Evolutionary conservation across 2,888 invertebrate genomes (phyloP).

Genomic region (Catocala nupta): DNA sequence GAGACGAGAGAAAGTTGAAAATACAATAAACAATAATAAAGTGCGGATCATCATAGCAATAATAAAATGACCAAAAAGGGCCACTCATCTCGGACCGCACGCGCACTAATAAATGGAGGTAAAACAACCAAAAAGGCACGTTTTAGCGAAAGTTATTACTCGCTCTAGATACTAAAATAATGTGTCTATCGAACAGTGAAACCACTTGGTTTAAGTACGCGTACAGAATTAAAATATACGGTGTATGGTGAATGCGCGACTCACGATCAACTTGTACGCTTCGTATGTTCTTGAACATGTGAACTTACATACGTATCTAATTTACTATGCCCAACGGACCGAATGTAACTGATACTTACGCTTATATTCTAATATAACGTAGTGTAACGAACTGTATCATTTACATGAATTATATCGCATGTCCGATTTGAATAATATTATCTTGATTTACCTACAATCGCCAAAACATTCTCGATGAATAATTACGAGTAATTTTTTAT

Average conservation of each 20-base stretch:
- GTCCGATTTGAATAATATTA: not conserved
- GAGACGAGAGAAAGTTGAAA: conserved; percentile 39
- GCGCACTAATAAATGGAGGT: conserved; percentile 28
- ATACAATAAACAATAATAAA: conserved; percentile 33
- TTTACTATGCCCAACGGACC: conserved; percentile 28
- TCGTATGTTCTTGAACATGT: conserved; percentile 50
- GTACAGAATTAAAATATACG: conserved; percentile 61
- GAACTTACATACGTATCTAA: conserved; percentile 53
- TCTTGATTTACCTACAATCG: not conserved
- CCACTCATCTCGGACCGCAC: conserved; percentile 26
- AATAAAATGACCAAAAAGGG: conserved; percentile 44
- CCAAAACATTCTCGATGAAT: too few relatives aligned
- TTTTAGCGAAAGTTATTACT: conserved; percentile 71
- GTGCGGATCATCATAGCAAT: conserved; percentile 24
- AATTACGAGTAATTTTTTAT: too few relatives aligned
- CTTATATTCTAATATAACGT: conserved; percentile 1
- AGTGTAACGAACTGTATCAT: conserved; percentile 7
- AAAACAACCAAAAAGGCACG: conserved; percentile 51
- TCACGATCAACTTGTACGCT: conserved; percentile 51
- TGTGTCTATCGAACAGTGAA: conserved; percentile 77
- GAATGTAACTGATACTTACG: conserved; percentile 20
- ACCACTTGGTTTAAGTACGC: conserved; percentile 66
- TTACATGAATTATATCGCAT: not conserved
- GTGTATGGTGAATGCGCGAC: conserved; percentile 38
- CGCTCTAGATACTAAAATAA: conserved; percentile 74